phyloP scores from a whole-genome alignment of 2,113 vertebrate genomes.

The Trogon surrucura region DNA sequence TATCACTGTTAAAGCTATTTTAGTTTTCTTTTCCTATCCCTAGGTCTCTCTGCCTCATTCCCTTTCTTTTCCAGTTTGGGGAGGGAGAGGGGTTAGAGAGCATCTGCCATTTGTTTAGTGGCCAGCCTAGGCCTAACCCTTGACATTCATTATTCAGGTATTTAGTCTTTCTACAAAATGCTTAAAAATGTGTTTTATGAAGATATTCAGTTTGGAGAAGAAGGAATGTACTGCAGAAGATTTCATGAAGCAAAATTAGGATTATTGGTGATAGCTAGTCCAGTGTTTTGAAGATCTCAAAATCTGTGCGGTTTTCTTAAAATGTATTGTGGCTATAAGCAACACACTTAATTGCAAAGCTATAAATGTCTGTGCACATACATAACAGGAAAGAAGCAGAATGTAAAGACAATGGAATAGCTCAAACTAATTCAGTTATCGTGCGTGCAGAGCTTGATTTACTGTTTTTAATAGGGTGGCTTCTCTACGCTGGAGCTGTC shows the following conservation, averaged over 20 bases:
- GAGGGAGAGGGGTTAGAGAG: no score
- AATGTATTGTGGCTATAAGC: slow-evolving; percentile 49
- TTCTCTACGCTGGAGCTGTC: slow-evolving; percentile 28
- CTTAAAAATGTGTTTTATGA: slow-evolving; percentile 40
- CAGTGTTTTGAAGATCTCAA: slow-evolving; percentile 42
- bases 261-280: slow-evolving; percentile 54
- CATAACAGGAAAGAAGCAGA: slow-evolving; percentile 40
- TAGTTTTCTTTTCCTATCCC: no score
- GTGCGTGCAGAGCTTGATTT: slow-evolving; percentile 72
- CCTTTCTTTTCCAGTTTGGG: no score
- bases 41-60: no score
- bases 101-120: no score
- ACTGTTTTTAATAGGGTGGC: slow-evolving; percentile 77
- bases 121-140: no score
- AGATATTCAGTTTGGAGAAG: slow-evolving; percentile 22
- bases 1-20: no score
- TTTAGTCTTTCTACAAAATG: slow-evolving; percentile 5
- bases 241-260: slow-evolving; percentile 56
- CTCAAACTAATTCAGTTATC: slow-evolving; percentile 60
- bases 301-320: slow-evolving; percentile 58
- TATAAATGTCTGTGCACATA: slow-evolving; percentile 37
- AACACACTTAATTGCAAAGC: slow-evolving; percentile 68
- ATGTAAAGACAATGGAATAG: slow-evolving; percentile 63
- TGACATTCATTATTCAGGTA: not conserved
- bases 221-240: not conserved